Conservation (phyloP, 92 coral and sea anemone genomes). For the Phenganax marumi region DNA sequence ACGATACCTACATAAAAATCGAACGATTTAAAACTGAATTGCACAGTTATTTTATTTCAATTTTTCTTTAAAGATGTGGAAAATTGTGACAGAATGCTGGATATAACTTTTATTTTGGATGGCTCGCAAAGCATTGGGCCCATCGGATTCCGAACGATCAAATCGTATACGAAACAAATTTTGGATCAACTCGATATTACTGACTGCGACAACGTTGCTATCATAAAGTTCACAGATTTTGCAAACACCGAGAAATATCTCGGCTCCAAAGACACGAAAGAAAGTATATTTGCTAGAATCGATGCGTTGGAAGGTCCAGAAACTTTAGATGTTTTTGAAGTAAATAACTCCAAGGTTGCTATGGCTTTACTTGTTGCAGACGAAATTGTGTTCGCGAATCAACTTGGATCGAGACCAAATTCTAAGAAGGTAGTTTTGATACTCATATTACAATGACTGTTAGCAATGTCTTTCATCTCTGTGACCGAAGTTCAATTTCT, state of each 20-base stretch:
- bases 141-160: conserved; percentile 11
- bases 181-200: not conserved
- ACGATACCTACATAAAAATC: not conserved
- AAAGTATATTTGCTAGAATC: not conserved
- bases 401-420: conserved; percentile 20
- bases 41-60: not conserved
- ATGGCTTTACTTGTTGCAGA: conserved; percentile 4
- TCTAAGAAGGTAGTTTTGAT: conserved; percentile 20
- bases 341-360: conserved; percentile 4
- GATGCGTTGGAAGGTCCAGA: conserved; percentile 19
- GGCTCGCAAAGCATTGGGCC: conserved; percentile 33
- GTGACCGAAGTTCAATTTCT: not conserved
- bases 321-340: not conserved
- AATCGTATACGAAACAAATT: conserved; percentile 23
- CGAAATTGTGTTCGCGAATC: not conserved
- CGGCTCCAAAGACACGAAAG: not conserved
- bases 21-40: not conserved
- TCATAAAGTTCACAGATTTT: conserved; percentile 17
- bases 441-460: not conserved
- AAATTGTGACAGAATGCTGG: conserved; percentile 6
- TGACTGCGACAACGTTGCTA: conserved; percentile 21
- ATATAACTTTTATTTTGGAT: conserved; percentile 10
- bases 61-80: not conserved
- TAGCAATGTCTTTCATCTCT: not conserved
- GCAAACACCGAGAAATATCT: not conserved